phyloP scores from a whole-genome alignment of 92 coral and sea anemone genomes.

The Epizoanthus scotinus region DNA sequence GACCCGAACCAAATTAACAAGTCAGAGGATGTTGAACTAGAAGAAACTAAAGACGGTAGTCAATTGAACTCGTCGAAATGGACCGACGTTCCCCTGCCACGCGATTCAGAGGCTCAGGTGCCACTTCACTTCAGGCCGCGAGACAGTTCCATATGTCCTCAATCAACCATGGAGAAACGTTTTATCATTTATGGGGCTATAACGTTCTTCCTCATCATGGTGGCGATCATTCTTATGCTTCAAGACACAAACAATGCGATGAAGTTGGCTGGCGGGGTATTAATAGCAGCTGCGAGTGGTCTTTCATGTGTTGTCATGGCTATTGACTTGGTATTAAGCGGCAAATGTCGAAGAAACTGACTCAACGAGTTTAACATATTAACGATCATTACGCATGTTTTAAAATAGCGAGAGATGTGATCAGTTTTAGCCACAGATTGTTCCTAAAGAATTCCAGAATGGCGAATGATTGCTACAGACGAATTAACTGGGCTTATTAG shows the following conservation, averaged over 20 bases:
- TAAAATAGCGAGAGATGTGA: too few species aligned
- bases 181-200: slow-evolving; percentile 17
- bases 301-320: slow-evolving; percentile 40
- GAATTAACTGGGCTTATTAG: too few species aligned
- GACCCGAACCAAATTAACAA: neutral
- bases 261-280: slow-evolving; percentile 24
- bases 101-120: neutral
- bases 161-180: slow-evolving; percentile 39
- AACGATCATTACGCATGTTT: neutral
- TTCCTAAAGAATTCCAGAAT: too few species aligned
- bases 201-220: slow-evolving; percentile 18
- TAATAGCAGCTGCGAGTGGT: slow-evolving; percentile 30
- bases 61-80: slow-evolving; percentile 2
- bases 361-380: neutral
- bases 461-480: too few species aligned
- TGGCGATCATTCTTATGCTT: slow-evolving; percentile 35
- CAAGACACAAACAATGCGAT: slow-evolving; percentile 10
- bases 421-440: too few species aligned
- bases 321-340: slow-evolving; percentile 18
- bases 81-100: neutral
- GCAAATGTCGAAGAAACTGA: slow-evolving; percentile 4
- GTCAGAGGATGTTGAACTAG: slow-evolving; percentile 15
- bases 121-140: slow-evolving; percentile 8
- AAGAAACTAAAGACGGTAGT: neutral
- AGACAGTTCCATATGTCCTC: slow-evolving; percentile 16